Evolutionary conservation across 2,888 invertebrate genomes (phyloP), one percentile per base, ranked within the genome.

Genomic region (Hydriomena furcata): DNA sequence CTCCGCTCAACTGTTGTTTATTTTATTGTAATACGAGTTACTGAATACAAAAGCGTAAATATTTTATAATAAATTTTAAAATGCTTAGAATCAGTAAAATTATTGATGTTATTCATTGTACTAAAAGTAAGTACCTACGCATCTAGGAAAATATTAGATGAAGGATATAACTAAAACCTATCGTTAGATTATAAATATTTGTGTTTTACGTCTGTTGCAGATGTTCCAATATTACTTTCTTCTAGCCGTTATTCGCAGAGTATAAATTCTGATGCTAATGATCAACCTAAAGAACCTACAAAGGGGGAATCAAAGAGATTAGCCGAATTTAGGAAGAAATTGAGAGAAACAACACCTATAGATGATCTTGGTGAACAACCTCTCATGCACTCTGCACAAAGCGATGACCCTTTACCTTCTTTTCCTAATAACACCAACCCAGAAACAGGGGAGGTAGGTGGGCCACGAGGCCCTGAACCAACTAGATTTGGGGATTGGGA

Each of bases 401-500:
- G 97, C 76, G 94, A 96, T 68, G 95, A 98, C 68, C 95, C 97
- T 0, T 83, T 98, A 17, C 92, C 93, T 64, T 92, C 96, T 1
- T 98, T 95, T 92, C 98, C 98, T 7, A 92, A 97, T 73, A 94
- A 96, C 71, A 94, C 92, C 1, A 99, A 99, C 86, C 99, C 99
- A 3, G 73, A 93, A 49, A 99, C 99, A 4, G 99, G 99, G 7
- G 99, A 99, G 92, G 89, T 97, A 48, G 97, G 97, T 25, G 99
- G 99, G 0, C 99, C 99, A 0, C 91, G 93, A 66, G 99, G 99
- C 4, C 99, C 99, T 0, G 99, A 99, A 91, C 99, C 99, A 5
- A 99, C 99, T 7, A 93, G 99, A 64, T 99, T 97, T 87, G 99
- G 99, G 1, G 99, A 99, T 86, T 99, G 99, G 99, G 99, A 99